Percentiles rank a stretch among this genome's conserved stretches.
Evolutionary conservation across 2,888 invertebrate genomes (phyloP).

Genomic region (Drosophila neonasuta): DNA sequence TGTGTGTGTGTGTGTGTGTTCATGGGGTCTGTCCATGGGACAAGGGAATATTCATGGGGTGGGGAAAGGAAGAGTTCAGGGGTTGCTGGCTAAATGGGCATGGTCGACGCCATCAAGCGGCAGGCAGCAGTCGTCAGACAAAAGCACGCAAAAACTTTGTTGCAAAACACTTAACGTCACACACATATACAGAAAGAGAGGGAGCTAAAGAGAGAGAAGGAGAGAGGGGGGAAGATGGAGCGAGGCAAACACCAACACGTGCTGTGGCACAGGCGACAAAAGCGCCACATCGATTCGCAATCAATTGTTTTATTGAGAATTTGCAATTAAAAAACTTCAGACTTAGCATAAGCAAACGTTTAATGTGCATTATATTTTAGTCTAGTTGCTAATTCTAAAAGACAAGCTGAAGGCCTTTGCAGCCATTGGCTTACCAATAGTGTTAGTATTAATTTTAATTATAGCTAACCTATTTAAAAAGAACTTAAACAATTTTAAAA

Average conservation of each 20-base stretch:
- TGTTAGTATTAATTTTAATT: too few species aligned
- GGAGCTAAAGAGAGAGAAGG: not conserved
- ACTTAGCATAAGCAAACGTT: too few species aligned
- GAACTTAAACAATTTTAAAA: too few species aligned
- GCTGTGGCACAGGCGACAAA: constrained; percentile 44
- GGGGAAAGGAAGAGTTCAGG: constrained; percentile 3
- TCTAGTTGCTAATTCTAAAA: too few species aligned
- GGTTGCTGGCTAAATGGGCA: not conserved
- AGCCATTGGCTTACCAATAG: too few species aligned
- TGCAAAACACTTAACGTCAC: constrained; percentile 70
- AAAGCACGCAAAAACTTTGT: constrained; percentile 73
- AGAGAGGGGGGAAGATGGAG: not conserved
- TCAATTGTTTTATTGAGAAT: not conserved
- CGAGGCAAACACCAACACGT: constrained; percentile 8
- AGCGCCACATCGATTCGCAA: not conserved
- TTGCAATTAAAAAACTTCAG: too few species aligned
- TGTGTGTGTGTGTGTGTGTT: not conserved
- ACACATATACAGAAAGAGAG: constrained; percentile 29
- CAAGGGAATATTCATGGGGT: not conserved
- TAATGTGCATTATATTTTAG: too few species aligned
- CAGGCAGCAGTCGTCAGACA: constrained; percentile 56
- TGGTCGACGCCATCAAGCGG: constrained; percentile 30
- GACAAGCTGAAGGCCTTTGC: too few species aligned
- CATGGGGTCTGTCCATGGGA: too few species aligned
- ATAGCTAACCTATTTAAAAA: too few species aligned